Conservation (phyloP, 2,113 vertebrate species). For the Turdus rufiventris region DNA sequence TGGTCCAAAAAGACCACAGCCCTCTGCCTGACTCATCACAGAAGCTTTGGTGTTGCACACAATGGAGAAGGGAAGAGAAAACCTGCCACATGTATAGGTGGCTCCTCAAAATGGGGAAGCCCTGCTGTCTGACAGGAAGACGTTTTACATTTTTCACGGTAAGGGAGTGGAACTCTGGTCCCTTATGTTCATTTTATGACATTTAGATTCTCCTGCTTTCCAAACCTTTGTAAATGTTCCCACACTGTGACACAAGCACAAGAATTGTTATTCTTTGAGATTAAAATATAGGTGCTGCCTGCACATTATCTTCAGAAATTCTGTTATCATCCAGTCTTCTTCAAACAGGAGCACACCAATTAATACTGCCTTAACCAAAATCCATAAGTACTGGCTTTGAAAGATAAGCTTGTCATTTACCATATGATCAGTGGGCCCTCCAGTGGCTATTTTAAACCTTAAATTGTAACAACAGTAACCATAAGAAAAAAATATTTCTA, state of each 20-base stretch:
- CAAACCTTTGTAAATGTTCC: not conserved
- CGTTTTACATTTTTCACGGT: not conserved
- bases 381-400: not conserved
- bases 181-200: not conserved
- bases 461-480: not conserved
- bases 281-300: not conserved
- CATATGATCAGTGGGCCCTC: not conserved
- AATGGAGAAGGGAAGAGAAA: not conserved
- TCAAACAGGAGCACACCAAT: not conserved
- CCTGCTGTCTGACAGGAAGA: not conserved
- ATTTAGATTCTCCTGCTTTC: not conserved
- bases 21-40: not conserved
- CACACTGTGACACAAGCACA: not conserved
- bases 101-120: not conserved
- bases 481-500: not conserved
- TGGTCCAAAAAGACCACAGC: not conserved
- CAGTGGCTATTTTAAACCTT: slow-evolving; percentile 17
- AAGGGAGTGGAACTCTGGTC: not conserved
- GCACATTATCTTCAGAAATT: not conserved
- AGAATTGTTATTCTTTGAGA: not conserved
- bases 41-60: not conserved
- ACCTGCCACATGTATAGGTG: not conserved
- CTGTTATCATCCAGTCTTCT: not conserved
- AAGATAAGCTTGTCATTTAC: not conserved
- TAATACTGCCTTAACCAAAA: not conserved